A percentile compares a stretch with the other conserved stretches of the same genome.
Conservation (phyloP, 2,113 vertebrate genomes). For the Antennarius striatus region DNA sequence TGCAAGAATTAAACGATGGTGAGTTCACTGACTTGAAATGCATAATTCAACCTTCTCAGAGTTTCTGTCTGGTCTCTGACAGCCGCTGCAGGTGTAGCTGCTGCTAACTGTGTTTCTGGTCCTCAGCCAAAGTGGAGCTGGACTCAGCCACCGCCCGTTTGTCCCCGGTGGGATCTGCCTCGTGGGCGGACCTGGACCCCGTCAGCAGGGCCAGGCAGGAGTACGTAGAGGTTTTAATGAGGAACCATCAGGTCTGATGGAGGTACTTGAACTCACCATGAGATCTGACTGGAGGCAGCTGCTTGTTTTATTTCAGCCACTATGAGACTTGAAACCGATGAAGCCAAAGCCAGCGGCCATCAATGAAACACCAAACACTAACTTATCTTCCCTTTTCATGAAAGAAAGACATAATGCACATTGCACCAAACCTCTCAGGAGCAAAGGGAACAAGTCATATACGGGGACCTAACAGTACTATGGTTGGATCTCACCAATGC, state of each 20-base stretch:
- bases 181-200: constrained; percentile 77
- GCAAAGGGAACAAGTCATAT: constrained; percentile 51
- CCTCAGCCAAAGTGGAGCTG: constrained; percentile 81
- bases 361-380: not conserved
- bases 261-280: no score
- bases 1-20: constrained; percentile 84
- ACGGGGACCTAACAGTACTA: no score
- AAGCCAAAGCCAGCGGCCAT: not conserved
- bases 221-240: constrained; percentile 83
- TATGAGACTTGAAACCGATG: not conserved
- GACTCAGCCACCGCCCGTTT: constrained; percentile 68
- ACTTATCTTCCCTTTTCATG: constrained; percentile 12
- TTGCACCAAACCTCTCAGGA: constrained; percentile 77
- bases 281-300: no score
- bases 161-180: constrained; percentile 77
- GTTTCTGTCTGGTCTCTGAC: no score
- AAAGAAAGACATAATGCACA: constrained; percentile 64
- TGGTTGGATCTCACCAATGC: no score
- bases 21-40: constrained; percentile 32
- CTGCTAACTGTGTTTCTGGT: constrained; percentile 12
- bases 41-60: not conserved
- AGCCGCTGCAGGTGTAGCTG: no score
- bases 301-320: no score
- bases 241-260: constrained; percentile 82
- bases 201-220: constrained; percentile 80